These are phyloP conservation scores for Chymomyza fuscimana DNA, from an alignment of 2,888 invertebrate species.

Conservation along the genomic window DNA sequence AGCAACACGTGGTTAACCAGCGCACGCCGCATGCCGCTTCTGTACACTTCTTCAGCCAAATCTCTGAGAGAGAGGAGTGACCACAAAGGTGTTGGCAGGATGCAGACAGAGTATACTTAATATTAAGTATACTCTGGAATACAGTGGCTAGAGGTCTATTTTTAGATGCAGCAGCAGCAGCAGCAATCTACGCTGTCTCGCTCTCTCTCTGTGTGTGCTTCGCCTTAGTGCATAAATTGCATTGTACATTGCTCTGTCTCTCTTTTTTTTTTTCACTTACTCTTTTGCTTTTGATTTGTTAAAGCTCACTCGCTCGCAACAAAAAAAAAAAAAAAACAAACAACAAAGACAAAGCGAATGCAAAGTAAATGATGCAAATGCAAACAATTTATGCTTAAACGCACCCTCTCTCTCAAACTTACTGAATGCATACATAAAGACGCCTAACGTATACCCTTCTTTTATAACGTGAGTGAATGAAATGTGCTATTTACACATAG, in stretches of 20 bases:
- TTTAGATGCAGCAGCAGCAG: conserved; percentile 28
- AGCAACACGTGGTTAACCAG: conserved; percentile 57
- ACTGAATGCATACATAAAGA: no score
- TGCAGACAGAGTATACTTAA: no score
- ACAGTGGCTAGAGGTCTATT: conserved; percentile 28
- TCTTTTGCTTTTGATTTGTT: no score
- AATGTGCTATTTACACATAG: no score
- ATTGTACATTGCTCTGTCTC: conserved; percentile 1
- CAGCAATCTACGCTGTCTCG: background rate
- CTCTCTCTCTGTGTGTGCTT: conserved; percentile 9
- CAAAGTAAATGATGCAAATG: conserved; percentile 40
- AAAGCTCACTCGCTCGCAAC: no score
- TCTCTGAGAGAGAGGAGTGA: no score
- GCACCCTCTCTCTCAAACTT: background rate
- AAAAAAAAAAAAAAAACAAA: no score
- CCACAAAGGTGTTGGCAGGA: no score
- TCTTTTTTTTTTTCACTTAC: conserved; percentile 3
- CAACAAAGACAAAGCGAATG: conserved; percentile 15
- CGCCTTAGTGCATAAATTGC: no score
- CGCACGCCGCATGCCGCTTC: background rate
- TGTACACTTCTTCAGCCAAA: no score
- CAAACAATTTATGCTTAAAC: conserved; percentile 32
- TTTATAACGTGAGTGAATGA: background rate
- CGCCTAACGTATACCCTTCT: conserved; percentile 27
- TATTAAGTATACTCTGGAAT: background rate